Evolutionary conservation across 2,113 vertebrate species (phyloP), one percentile per base, ranked within the genome.

Genomic region (Microcebus jonahi): DNA sequence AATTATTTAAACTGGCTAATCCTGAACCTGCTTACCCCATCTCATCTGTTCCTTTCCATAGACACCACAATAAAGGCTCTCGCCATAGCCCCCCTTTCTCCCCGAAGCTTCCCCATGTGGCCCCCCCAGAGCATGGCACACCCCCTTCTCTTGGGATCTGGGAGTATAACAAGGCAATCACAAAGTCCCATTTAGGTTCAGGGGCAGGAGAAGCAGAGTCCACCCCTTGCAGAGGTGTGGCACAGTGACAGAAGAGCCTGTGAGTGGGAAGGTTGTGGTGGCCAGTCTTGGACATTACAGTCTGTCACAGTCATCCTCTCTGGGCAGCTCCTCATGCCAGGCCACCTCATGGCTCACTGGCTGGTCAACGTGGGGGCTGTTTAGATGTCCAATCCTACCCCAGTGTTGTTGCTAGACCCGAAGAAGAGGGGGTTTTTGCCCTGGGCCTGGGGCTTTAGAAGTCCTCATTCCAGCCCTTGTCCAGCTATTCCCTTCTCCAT

Each of bases 31-130:
- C n/a, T 36, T 34, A 17, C 2, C 50, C 57, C 39, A 50, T 20
- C 42, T 63, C 71, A 20, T 12, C 61, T 6, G 4, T 20, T 80
- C 36, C 50, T 79, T 88, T 77, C 55, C 15, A 8, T 27, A 20
- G 82, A 34, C 87, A 75, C 53, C n/a, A 67, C 76, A 48, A 25
- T 36, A 8, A 65, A 68, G 34, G 29, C 45, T 57, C 17, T 63
- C 13, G n/a, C n/a, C 39, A 57, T 50, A 36, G 50, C 67, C n/a
- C n/a, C 4, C 63, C 31, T 18, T 76, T 65, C 81, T n/a, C 42
- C 14, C 42, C 15, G 20, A 55, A 3, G 39, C 34, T 77, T 67
- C 63, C 25, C 31, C 0, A 0, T 18, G n/a, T 12, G 61, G 1
- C 34, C 2, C 23, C 25, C 25, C 45, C 45, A 2, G 20, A 23